Percentiles rank a stretch among this genome's conserved stretches.
phyloP scores from a whole-genome alignment of 2,113 vertebrate species.

The Alexandromys fortis region DNA sequence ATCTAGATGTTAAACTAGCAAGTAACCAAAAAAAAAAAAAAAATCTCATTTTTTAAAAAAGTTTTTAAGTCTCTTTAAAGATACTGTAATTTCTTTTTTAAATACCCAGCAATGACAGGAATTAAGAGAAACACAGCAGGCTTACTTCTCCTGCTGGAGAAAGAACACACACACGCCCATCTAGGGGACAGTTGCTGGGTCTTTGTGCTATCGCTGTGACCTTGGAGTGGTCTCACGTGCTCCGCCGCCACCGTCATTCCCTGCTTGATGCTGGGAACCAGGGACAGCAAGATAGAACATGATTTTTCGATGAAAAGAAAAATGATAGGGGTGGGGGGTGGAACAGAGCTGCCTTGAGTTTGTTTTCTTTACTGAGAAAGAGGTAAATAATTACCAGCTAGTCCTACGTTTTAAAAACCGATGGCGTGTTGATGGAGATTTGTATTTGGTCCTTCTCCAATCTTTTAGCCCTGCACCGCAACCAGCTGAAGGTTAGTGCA shows the following conservation, averaged over 20 bases:
- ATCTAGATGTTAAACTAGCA: conserved; percentile 16
- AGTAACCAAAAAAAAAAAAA: conserved; percentile 19
- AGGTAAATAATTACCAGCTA: background rate
- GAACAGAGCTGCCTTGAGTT: conserved; percentile 63
- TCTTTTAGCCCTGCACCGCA: background rate
- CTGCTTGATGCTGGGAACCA: background rate
- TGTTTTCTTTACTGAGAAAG: background rate
- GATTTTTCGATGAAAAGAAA: conserved; percentile 26
- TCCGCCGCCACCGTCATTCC: background rate
- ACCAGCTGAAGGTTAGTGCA: background rate
- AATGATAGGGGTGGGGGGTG: background rate
- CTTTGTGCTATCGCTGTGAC: conserved; percentile 17
- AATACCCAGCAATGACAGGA: conserved; percentile 47
- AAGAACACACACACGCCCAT: background rate
- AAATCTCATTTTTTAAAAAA: background rate
- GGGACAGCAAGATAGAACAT: background rate
- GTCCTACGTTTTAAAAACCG: background rate
- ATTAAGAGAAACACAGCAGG: conserved; percentile 28
- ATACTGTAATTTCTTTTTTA: conserved; percentile 52
- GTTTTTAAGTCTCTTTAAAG: conserved; percentile 14
- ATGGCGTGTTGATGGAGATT: background rate
- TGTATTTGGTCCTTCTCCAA: conserved; percentile 7
- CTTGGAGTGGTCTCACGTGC: background rate
- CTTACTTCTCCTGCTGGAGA: background rate
- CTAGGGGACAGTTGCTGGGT: background rate